Evolutionary conservation across 2,797 vertebrate species (phyloP), one percentile per base, ranked within the genome.

Genomic region (Agapornis canus): DNA sequence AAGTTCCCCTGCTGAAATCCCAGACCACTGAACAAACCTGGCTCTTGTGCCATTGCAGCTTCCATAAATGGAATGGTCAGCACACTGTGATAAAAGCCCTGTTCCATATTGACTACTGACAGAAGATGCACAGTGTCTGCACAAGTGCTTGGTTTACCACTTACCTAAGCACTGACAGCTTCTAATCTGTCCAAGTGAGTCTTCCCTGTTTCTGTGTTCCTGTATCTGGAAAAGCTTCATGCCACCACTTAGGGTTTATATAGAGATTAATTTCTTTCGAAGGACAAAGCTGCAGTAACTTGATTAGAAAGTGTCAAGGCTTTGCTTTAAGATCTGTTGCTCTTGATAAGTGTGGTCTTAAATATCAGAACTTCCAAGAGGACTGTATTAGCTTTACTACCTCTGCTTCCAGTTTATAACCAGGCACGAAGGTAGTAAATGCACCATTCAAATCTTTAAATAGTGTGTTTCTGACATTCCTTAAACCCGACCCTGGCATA

Each of bases 161-260:
- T 26, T 29, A 9, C 1, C 32, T n/a, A 17, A 52, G 37, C 52
- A 11, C 2, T 20, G 37, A 15, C 23, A n/a, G 8, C 27, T 59
- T 57, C 25, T 54, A 10, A 54, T 37, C 57, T 35, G 40, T 12
- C 61, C 2, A 0, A 47, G 22, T 10, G 42, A 65, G 32, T 8
- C 69, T 54, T 82, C 90, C 51, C 27, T 64, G 10, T 22, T 69
- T 56, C 64, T 49, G 19, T n/a, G 68, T 32, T 81, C 26, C 37
- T 43, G 7, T 35, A 7, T 52, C 40, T 57, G 54, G 52, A 64
- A 83, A 90, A 86, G 49, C 40, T 73, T 65, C 43, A 2, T 15
- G 29, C 26, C 18, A 20, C 14, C 2, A 6, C 27, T n/a, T 31
- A 29, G 0, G 2, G 26, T 26, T 72, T 31, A 21, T 0, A 4